Percentiles rank a stretch among this genome's conserved stretches.
Conservation (phyloP, 92 coral and sea anemone genomes). For the Phymanthus crucifer region DNA sequence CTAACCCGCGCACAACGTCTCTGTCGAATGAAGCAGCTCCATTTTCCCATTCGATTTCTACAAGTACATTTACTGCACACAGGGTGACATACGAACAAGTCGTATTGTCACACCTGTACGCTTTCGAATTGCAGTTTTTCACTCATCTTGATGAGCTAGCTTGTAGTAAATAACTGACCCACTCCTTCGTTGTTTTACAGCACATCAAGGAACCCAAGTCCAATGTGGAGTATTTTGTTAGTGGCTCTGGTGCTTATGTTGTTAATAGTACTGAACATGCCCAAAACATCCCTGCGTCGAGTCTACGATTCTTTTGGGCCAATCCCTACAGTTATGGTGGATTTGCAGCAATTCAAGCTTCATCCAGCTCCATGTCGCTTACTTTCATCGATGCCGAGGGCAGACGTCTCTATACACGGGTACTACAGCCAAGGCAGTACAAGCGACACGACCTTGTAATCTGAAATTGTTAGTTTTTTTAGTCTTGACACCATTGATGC, state of each 20-base stretch:
- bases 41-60: too few species aligned
- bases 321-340: slow-evolving; percentile 69
- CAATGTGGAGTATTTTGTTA: slow-evolving; percentile 83
- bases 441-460: not conserved
- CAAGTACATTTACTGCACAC: too few species aligned
- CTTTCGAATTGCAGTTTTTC: too few species aligned
- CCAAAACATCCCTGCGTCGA: slow-evolving; percentile 60
- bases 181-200: slow-evolving; percentile 36
- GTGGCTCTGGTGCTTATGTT: slow-evolving; percentile 73
- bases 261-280: slow-evolving; percentile 47
- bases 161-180: not conserved
- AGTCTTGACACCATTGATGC: too few species aligned
- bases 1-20: too few species aligned
- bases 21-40: too few species aligned
- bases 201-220: slow-evolving; percentile 80
- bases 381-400: slow-evolving; percentile 75
- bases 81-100: too few species aligned
- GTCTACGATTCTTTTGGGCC: slow-evolving; percentile 88
- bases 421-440: slow-evolving; percentile 54
- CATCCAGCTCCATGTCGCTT: slow-evolving; percentile 58
- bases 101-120: too few species aligned
- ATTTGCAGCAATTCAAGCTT: slow-evolving; percentile 66
- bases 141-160: not conserved
- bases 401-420: slow-evolving; percentile 52
- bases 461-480: too few species aligned